These are phyloP conservation scores for Drosophila austrosaltans DNA, from an alignment of 2,888 invertebrate genomes.

Conservation along the genomic window DNA sequence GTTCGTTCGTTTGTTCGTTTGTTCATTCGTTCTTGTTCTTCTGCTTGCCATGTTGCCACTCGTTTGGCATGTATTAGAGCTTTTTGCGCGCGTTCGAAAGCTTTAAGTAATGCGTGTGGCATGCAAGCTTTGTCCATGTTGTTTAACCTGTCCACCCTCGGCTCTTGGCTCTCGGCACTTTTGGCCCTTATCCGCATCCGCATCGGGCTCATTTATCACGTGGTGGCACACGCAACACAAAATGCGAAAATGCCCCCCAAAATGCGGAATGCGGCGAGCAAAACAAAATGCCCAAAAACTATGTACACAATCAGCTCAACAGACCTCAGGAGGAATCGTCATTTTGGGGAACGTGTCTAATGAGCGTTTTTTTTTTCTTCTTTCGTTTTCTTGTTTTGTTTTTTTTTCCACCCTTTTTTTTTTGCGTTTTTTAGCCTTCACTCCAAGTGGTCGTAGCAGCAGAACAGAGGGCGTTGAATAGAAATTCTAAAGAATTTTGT, in stretches of 20 bases:
- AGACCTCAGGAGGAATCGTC: not conserved
- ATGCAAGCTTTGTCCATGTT: conserved; percentile 44
- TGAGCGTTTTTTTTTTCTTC: not conserved
- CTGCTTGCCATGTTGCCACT: too few relatives aligned
- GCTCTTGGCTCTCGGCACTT: too few relatives aligned
- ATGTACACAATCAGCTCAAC: conserved; percentile 14
- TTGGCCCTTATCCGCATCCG: not conserved
- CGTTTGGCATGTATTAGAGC: conserved; percentile 25
- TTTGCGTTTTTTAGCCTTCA: too few relatives aligned
- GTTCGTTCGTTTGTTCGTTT: not conserved
- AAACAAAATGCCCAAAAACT: conserved; percentile 56
- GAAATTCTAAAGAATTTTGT: conserved; percentile 1
- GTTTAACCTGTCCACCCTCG: not conserved
- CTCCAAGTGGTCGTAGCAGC: not conserved
- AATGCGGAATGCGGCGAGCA: conserved; percentile 58
- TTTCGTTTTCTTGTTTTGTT: too few relatives aligned
- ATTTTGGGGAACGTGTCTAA: conserved; percentile 26
- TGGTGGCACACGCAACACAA: conserved; percentile 32
- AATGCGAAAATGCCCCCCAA: not conserved
- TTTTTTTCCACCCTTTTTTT: too few relatives aligned
- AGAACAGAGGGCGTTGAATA: not conserved
- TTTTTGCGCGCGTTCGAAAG: conserved; percentile 44
- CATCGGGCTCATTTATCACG: conserved; percentile 44
- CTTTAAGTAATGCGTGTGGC: conserved; percentile 53
- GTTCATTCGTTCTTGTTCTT: too few relatives aligned